Percentiles rank a stretch among this genome's conserved stretches.
Evolutionary conservation across 2,113 vertebrate species (phyloP).

Genomic region (Coptodon bakossiorum): DNA sequence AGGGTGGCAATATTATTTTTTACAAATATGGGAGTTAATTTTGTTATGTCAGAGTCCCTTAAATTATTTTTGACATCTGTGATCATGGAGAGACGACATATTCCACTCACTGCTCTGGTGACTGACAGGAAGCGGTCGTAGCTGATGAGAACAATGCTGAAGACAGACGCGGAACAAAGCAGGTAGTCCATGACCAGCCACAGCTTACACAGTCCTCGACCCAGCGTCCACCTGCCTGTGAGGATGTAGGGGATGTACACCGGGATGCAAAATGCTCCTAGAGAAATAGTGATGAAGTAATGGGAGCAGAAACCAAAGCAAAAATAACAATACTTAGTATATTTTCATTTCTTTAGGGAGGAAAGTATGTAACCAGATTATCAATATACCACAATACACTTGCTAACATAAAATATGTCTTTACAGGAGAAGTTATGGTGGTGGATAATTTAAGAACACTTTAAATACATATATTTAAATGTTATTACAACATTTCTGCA

Average conservation of each 20-base stretch:
- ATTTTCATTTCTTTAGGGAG: neutral
- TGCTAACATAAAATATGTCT: neutral
- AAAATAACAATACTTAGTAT: neutral
- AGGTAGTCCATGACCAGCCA: conserved; percentile 85
- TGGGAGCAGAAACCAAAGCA: neutral
- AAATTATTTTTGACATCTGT: neutral
- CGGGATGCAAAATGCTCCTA: conserved; percentile 82
- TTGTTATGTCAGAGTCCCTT: neutral
- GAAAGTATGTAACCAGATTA: neutral
- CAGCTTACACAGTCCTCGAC: conserved; percentile 73
- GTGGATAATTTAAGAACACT: neutral
- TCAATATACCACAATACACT: neutral
- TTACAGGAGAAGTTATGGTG: neutral
- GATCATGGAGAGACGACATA: neutral
- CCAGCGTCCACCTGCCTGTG: conserved; percentile 74
- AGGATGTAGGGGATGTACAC: conserved; percentile 81
- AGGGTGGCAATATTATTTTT: neutral
- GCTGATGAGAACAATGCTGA: conserved; percentile 89
- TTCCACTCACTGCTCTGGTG: conserved; percentile 83
- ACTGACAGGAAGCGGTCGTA: conserved; percentile 88
- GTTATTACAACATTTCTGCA: neutral
- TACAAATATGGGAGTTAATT: neutral
- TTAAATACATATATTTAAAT: neutral
- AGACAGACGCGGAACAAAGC: conserved; percentile 82
- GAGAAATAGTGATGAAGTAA: neutral